A percentile compares a stretch with the other conserved stretches of the same genome.
These are phyloP conservation scores for Merodon equestris DNA, from an alignment of 2,888 invertebrate species.

Conservation along the genomic window DNA sequence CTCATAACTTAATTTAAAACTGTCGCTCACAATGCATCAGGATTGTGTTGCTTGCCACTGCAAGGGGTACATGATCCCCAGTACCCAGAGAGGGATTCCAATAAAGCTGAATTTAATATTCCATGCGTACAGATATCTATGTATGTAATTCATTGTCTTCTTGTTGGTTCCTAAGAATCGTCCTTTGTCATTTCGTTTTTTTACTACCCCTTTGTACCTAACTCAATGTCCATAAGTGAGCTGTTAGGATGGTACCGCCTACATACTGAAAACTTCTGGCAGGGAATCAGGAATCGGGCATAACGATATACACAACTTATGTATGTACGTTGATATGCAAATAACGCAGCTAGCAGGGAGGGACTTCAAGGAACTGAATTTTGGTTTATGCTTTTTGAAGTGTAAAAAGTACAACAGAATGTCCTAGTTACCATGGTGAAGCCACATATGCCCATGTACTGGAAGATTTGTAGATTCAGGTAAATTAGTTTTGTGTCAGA, in stretches of 20 bases:
- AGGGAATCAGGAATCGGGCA: neutral
- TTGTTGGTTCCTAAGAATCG: conserved; percentile 28
- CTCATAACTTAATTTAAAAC: conserved; percentile 53
- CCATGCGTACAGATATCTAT: neutral
- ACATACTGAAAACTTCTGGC: conserved; percentile 15
- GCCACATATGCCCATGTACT: neutral
- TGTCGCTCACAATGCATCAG: conserved; percentile 46
- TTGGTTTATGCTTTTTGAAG: conserved; percentile 24
- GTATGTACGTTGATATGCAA: neutral
- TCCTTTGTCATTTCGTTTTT: conserved; percentile 2
- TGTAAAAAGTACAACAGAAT: too few species aligned
- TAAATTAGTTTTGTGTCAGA: too few species aligned
- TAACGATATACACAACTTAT: too few species aligned
- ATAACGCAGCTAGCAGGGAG: conserved; percentile 20
- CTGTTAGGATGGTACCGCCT: neutral
- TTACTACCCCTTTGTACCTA: conserved; percentile 4
- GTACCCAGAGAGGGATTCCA: neutral
- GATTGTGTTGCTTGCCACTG: neutral
- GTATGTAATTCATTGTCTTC: conserved; percentile 28
- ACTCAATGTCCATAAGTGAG: conserved; percentile 11
- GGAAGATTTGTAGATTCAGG: too few species aligned
- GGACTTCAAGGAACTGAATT: conserved; percentile 28
- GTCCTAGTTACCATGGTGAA: neutral
- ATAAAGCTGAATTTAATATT: conserved; percentile 8
- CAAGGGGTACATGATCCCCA: neutral